Base-by-base conservation (phyloP, 2,797 vertebrate species). In the Botia almorhae region DNA sequence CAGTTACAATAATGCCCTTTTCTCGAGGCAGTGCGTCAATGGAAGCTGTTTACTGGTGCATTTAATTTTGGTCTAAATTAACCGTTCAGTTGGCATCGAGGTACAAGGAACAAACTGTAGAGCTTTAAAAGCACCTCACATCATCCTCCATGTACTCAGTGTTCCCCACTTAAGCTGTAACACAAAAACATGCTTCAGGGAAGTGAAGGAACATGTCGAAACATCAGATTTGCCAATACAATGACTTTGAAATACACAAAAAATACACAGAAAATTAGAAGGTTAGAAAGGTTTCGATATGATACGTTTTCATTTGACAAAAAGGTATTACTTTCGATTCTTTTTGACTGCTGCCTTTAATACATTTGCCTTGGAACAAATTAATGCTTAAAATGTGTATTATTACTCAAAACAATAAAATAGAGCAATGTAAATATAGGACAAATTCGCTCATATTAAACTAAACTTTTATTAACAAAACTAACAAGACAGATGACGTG, bases 1-100 rank as follows among this genome's bases (percentile, higher is more conserved):
- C 4, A 81, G 69, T 74, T 21, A 82, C 39, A 68, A 80, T 21
- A 50, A 78, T 64, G 60, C 51, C 7, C 29, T n/a, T 64, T 14
- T 76, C 29, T 23, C 36, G 7, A 53, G 74, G 7, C 61, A 53
- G n/a, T 0, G 23, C 23, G 14, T 55, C 13, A 67, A 67, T 14
- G 19, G 5, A 67, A 23, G 6, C 13, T n/a, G n/a, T 53, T 67
- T 12, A 51, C 3, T 36, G 51, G 51, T 56, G 12, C 14, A 14
- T 50, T 26, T 14, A 6, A 61, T 26, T 61, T 29, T 12, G 23
- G 14, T 19, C 33, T 67, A 17, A 53, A 65, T 23, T 4, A 75
- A 12, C 17, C 14, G n/a, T 75, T 48, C 43, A 63, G 19, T 29
- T 60, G 43, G 23, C 58, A 74, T 33, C 19, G 43, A 74, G 72